Percentiles rank a stretch among this genome's conserved stretches.
phyloP scores from a whole-genome alignment of 1,140 invertebrate genomes.

The Propsilocerus akamusi region DNA sequence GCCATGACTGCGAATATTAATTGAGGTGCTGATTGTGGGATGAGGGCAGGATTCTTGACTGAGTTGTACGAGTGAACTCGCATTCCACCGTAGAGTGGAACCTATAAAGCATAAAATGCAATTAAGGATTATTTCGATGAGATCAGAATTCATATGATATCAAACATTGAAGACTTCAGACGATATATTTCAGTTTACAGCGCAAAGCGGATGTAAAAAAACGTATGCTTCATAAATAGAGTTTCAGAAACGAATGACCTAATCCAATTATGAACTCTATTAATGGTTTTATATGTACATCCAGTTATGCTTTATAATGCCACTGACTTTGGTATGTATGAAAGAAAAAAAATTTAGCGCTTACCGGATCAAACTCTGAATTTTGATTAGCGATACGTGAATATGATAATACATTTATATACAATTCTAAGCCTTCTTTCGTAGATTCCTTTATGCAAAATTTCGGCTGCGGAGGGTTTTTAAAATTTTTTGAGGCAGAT shows the following conservation, averaged over 20 bases:
- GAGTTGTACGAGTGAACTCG: conserved; percentile 22
- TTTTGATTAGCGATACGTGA: conserved; percentile 44
- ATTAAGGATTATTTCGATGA: background rate
- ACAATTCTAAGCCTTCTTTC: conserved; percentile 32
- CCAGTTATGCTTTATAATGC: no score
- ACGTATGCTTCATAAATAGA: no score
- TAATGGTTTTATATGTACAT: no score
- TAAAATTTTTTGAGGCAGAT: conserved; percentile 23
- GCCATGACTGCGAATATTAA: conserved; percentile 50
- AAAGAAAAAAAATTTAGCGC: no score
- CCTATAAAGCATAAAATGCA: background rate
- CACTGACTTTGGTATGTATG: background rate
- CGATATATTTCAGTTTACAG: no score
- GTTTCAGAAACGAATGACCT: no score
- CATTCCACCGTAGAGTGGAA: conserved; percentile 50
- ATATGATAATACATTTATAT: conserved; percentile 51
- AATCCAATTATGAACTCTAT: no score
- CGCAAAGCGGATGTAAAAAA: no score
- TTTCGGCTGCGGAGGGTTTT: conserved; percentile 51
- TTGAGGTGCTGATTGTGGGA: conserved; percentile 35
- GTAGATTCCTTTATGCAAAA: conserved; percentile 52
- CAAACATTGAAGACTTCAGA: no score
- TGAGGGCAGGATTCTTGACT: conserved; percentile 17
- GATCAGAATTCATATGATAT: no score
- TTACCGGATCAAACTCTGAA: conserved; percentile 33